A percentile compares a stretch with the other conserved stretches of the same genome.
Conservation (phyloP, 1,140 invertebrate genomes). For the Penaeus japonicus region DNA sequence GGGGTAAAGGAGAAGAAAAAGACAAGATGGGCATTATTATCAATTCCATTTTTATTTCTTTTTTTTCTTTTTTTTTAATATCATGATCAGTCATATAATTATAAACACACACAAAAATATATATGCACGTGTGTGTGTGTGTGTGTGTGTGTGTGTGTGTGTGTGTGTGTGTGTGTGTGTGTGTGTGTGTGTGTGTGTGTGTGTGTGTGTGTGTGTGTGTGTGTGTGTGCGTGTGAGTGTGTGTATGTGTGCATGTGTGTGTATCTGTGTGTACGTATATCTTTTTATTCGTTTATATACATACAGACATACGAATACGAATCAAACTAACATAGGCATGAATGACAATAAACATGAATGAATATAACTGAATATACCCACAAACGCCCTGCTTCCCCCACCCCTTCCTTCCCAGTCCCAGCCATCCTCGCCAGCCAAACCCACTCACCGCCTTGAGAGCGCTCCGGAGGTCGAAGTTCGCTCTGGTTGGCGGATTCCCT, state of each 20-base stretch:
- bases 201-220: neutral
- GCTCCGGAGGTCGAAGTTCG: slow-evolving; percentile 33
- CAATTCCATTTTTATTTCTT: too few relatives aligned
- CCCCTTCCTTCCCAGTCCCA: too few relatives aligned
- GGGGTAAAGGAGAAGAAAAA: too few relatives aligned
- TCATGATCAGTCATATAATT: too few relatives aligned
- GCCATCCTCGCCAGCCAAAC: neutral
- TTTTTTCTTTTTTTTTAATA: too few relatives aligned
- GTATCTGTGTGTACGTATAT: neutral
- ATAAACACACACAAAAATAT: neutral
- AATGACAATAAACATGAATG: neutral
- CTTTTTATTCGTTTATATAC: too few relatives aligned
- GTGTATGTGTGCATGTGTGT: neutral
- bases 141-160: neutral
- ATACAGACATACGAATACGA: too few relatives aligned
- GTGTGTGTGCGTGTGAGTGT: neutral
- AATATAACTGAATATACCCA: too few relatives aligned
- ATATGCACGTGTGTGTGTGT: neutral
- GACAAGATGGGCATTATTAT: too few relatives aligned
- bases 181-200: neutral
- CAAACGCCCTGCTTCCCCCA: neutral
- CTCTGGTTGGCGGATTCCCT: slow-evolving; percentile 61
- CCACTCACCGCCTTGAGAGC: slow-evolving; percentile 39
- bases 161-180: neutral
- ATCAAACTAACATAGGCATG: too few relatives aligned